Percentiles rank a stretch among this genome's conserved stretches.
phyloP scores from a whole-genome alignment of 2,888 invertebrate species.

The Deroplatys truncata region DNA sequence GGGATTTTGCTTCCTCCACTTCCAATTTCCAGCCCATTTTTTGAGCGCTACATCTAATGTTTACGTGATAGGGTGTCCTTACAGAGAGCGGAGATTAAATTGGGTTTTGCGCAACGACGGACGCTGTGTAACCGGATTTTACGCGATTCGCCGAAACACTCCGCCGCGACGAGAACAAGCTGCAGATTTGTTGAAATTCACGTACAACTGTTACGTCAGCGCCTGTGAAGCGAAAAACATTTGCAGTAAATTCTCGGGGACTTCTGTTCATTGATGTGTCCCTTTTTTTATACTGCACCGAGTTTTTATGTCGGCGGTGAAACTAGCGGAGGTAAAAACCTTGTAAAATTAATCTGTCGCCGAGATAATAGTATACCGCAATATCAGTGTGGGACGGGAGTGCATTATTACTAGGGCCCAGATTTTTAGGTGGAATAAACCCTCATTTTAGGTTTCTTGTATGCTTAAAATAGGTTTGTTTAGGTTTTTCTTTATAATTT shows the following conservation, averaged over 20 bases:
- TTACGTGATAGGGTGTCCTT: background rate
- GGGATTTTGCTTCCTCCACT: background rate
- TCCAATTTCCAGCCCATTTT: background rate
- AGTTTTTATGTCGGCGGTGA: too few species aligned
- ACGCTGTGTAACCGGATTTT: background rate
- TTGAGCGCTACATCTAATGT: background rate
- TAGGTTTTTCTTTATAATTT: too few species aligned
- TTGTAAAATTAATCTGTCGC: too few species aligned
- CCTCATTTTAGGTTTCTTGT: too few species aligned
- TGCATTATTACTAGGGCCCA: too few species aligned
- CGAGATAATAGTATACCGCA: too few species aligned
- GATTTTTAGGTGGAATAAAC: too few species aligned
- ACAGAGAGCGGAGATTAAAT: background rate
- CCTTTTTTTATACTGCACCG: too few species aligned
- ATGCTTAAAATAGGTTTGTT: too few species aligned
- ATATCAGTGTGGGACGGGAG: too few species aligned
- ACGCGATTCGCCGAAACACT: background rate
- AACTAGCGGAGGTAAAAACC: too few species aligned
- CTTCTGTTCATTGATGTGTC: too few species aligned
- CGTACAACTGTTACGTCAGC: background rate
- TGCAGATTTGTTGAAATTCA: background rate
- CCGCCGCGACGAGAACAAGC: background rate
- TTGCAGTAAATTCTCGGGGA: background rate
- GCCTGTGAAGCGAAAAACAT: background rate
- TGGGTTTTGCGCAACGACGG: background rate